phyloP scores from a whole-genome alignment of 2,113 vertebrate genomes.

The Scytalopus superciliaris region DNA sequence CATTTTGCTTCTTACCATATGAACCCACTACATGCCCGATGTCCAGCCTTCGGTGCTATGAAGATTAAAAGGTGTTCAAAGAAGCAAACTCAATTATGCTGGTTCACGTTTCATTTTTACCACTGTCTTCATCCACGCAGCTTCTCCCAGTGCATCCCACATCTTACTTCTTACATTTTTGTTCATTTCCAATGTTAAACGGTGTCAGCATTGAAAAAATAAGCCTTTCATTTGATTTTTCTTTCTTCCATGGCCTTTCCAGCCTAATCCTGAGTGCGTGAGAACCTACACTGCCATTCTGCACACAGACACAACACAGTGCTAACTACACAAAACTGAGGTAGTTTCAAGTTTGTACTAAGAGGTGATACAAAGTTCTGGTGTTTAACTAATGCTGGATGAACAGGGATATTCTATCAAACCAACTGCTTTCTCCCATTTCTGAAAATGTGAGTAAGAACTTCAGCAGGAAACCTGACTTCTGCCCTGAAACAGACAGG shows the following conservation, averaged over 20 bases:
- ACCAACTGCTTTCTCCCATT: not conserved
- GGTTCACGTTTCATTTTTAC: not conserved
- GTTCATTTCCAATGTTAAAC: not conserved
- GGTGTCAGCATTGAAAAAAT: not conserved
- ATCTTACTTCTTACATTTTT: not conserved
- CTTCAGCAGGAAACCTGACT: not conserved
- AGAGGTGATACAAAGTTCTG: not conserved
- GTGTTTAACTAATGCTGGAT: not conserved
- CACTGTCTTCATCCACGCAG: not conserved
- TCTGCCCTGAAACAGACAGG: not conserved
- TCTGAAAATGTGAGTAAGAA: not conserved
- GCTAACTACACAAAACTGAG: not conserved
- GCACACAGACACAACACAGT: not conserved
- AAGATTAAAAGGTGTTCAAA: not conserved
- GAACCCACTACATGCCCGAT: not conserved
- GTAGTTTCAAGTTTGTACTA: not conserved
- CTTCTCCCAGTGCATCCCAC: not conserved
- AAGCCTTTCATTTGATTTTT: not conserved
- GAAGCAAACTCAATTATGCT: not conserved
- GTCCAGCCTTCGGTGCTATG: fast-evolving
- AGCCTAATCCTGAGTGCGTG: not conserved
- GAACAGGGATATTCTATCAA: not conserved
- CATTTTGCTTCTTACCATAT: not conserved
- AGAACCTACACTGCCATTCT: not conserved
- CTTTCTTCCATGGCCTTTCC: not conserved